Evolutionary conservation across 2,888 invertebrate species (phyloP).

Genomic region (Sinodicranocentrus sp.): DNA sequence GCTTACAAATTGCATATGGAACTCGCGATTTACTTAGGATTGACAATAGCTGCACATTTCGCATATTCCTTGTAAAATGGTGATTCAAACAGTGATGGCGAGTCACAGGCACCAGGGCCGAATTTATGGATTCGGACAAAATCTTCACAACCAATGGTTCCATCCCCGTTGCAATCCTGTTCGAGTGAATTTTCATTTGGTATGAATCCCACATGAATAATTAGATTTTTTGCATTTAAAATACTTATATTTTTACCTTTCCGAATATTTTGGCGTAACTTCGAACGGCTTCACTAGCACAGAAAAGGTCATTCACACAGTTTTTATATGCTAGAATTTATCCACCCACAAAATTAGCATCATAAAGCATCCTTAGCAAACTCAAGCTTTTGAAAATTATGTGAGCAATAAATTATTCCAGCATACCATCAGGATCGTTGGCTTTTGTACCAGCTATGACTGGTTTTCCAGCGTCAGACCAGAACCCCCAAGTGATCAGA

Average conservation of each 20-base stretch:
- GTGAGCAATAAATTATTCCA: no score
- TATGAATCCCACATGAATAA: no score
- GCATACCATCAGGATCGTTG: conserved; percentile 34
- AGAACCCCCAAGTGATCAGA: conserved; percentile 77
- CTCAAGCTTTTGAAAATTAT: no score
- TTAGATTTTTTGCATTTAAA: no score
- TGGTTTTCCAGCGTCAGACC: conserved; percentile 77
- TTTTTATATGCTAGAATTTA: conserved; percentile 18
- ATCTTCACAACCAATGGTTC: conserved; percentile 72
- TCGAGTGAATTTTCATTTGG: no score
- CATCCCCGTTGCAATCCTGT: conserved; percentile 75
- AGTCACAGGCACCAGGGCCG: conserved; percentile 66
- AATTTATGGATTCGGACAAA: conserved; percentile 71
- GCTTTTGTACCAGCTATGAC: conserved; percentile 49
- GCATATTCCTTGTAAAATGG: conserved; percentile 67
- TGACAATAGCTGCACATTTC: conserved; percentile 63
- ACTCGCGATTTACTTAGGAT: conserved; percentile 52
- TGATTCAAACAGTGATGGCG: conserved; percentile 38
- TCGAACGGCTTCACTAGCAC: conserved; percentile 77
- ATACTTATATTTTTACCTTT: conserved; percentile 60
- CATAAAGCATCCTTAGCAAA: no score
- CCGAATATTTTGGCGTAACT: conserved; percentile 77
- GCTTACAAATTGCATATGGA: no score
- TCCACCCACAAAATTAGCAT: no score
- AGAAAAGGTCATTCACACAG: conserved; percentile 77